Evolutionary conservation across 2,888 invertebrate genomes (phyloP), one percentile per base, ranked within the genome.

Genomic region (Patella ulyssiponensis): DNA sequence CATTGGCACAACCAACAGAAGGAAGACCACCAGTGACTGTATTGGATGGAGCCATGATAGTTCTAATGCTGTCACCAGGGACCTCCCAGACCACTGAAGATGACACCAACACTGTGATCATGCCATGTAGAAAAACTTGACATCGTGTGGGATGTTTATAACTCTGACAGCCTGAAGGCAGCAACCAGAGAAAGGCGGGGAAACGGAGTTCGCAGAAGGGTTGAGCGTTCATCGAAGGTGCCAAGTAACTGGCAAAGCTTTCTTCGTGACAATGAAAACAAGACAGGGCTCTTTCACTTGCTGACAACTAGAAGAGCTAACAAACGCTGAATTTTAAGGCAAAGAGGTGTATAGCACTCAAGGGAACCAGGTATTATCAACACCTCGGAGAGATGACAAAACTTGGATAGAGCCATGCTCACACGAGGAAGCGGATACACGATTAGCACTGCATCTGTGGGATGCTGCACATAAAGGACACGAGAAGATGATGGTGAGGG

Each of bases 11-110:
- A 51, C 9, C 17, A 15, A 69, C 51, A 14, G 52, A 69, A 51
- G 71, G 54, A 70, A n/a, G 72, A 33, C 53, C 77, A 12, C 20
- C 27, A n/a, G 72, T 70, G 20, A 77, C 81, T 56, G 76, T 80
- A 9, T 23, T 81, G n/a, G 83, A 80, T 74, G 80, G 82, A 20
- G 76, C 84, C n/a, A 82, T 76, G 12, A 74, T 84, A 20, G 76
- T 82, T n/a, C 15, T 78, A 83, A 75, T 77, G 71, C 33, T 80
- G 58, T 51, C 54, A 56, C 76, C 77, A 14, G 64, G 71, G 9
- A 64, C 27, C 7, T 76, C 73, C n/a, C 77, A 74, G 20, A 81
- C 82, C 0, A 82, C 84, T 74, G 44, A 78, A 23, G 82, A 83
- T 3, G 84, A 82, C 77, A 77, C 81, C 5, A 27, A 56, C 3